Conservation (phyloP, 2,797 vertebrate genomes). For the Gephyroberyx darwinii region DNA sequence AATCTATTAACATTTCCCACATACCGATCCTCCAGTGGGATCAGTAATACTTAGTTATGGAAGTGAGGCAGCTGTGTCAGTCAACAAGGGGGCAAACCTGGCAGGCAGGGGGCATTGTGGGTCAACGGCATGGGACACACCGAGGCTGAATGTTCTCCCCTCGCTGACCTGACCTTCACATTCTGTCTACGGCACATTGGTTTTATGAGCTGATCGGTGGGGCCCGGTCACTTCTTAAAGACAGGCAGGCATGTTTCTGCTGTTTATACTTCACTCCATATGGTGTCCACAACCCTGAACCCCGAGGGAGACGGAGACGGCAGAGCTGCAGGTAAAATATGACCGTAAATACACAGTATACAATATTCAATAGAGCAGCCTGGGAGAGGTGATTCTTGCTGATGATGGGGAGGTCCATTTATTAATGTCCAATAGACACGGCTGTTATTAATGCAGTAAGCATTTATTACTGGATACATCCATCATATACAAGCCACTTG, state of each 20-base stretch:
- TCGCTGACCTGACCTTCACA: constrained; percentile 4
- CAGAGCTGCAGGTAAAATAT: not conserved
- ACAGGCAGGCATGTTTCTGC: constrained; percentile 28
- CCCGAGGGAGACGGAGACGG: not conserved
- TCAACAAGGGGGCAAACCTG: constrained; percentile 13
- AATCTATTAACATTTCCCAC: not conserved
- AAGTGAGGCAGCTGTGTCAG: constrained; percentile 25
- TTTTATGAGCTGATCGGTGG: constrained; percentile 39
- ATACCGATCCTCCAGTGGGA: constrained; percentile 3
- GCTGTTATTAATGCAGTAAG: no score
- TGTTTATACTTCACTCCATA: constrained; percentile 28
- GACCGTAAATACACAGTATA: not conserved
- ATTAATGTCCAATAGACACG: no score
- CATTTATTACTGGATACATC: no score
- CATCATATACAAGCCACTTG: no score
- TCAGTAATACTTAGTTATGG: not conserved
- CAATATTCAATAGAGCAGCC: not conserved
- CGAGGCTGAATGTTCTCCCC: constrained; percentile 33
- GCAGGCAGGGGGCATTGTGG: constrained; percentile 27
- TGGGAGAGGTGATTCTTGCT: not conserved
- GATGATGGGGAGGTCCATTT: not conserved
- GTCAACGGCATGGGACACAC: constrained; percentile 47
- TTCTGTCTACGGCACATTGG: constrained; percentile 22
- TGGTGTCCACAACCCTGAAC: not conserved
- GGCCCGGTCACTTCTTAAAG: constrained; percentile 27